Evolutionary conservation across 2,888 invertebrate species (phyloP), one percentile per base, ranked within the genome.

Genomic region (Diaphora mendica): DNA sequence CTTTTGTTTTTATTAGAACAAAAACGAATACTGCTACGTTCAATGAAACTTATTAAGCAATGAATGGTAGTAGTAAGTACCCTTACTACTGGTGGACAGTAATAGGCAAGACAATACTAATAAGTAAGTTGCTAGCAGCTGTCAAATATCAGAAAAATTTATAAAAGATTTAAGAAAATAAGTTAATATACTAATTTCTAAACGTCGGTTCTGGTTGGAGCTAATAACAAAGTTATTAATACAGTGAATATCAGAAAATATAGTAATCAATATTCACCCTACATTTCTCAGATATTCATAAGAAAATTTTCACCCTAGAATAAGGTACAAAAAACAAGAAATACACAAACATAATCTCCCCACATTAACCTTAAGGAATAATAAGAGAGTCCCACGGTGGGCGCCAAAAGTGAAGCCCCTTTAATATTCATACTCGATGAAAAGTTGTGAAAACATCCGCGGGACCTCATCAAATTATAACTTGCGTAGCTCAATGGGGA

Each of bases 351-450:
- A 66, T 68, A 71, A 74, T 77, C 73, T 68, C 26, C 70, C 15
- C 59, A 17, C 68, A 69, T 74, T 76, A 76, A 72, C 64, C 55
- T 70, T 55, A 79, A 76, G 66, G 77, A 82, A 80, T 76, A 76
- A 79, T 78, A 80, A 85, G 73, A 59, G 59, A 81, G 87, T 83
- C 87, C 88, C 90, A 84, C 82, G 90, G 82, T 89, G 91, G 91
- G 91, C 90, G 92, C 91, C 92, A 91, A 88, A 91, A 87, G 87
- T 86, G 88, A 85, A 82, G 81, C 83, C 62, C 79, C 82, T 89
- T 90, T 91, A 92, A 93, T 93, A 94, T 93, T 93, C 92, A 93
- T 92, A 88, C 86, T 86, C 86, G 85, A 87, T 87, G 85, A 87
- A 89, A 92, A 93, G 87, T 91, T 92, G 79, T 77, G 78, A 82